Evolutionary conservation across 2,113 vertebrate genomes (phyloP).

Genomic region (Hippocampus zosterae): DNA sequence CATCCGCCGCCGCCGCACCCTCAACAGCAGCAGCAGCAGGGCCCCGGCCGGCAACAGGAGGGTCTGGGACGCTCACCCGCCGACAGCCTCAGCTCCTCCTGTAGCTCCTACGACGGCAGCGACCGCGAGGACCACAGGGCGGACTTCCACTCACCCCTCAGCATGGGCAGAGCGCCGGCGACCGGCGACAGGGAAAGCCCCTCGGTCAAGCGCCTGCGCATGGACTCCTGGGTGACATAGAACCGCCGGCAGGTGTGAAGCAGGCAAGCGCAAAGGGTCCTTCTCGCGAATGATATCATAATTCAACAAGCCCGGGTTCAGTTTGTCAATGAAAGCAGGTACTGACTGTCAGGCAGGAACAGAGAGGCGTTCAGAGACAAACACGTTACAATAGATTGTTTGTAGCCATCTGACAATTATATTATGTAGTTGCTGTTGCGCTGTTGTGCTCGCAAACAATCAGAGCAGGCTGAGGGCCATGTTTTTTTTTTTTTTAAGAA

Average conservation of each 20-base stretch:
- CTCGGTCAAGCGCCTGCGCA: conserved; percentile 94
- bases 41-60: conserved; percentile 80
- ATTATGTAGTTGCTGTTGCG: conserved; percentile 75
- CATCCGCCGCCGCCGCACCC: conserved; percentile 18
- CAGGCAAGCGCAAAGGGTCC: conserved; percentile 53
- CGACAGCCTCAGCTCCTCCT: conserved; percentile 97
- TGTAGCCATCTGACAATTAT: conserved; percentile 84
- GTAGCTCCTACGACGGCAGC: conserved; percentile 95
- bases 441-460: conserved; percentile 75
- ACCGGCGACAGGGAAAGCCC: conserved; percentile 86
- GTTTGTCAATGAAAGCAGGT: conserved; percentile 57
- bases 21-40: conserved; percentile 73
- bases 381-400: conserved; percentile 64
- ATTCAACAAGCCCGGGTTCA: conserved; percentile 65
- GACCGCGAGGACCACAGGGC: conserved; percentile 89
- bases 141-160: conserved; percentile 88
- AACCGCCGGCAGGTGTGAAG: conserved; percentile 28
- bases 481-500: neutral
- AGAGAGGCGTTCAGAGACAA: conserved; percentile 68
- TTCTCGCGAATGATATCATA: conserved; percentile 57
- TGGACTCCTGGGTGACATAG: conserved; percentile 99
- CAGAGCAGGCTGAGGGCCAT: conserved; percentile 8
- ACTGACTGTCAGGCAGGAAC: conserved; percentile 48
- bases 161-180: conserved; percentile 81
- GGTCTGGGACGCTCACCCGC: conserved; percentile 89